A percentile compares a stretch with the other conserved stretches of the same genome.
These are phyloP conservation scores for Anolis carolinensis DNA, from an alignment of 2,113 vertebrate genomes.

Conservation along the genomic window DNA sequence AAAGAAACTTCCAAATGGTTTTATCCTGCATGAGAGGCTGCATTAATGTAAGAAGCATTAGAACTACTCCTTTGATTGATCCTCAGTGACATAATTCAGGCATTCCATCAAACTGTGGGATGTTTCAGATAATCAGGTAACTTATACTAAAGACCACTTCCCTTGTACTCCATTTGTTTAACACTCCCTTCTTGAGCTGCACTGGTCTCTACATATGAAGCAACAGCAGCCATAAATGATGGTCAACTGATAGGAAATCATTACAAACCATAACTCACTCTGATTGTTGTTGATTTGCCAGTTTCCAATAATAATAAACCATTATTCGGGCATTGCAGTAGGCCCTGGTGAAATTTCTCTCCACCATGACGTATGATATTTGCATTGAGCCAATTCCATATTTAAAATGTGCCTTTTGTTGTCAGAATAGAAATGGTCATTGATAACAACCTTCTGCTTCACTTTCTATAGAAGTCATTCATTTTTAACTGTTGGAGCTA, in stretches of 20 bases:
- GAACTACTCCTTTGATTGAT: background rate
- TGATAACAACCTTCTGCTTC: background rate
- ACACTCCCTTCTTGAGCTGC: background rate
- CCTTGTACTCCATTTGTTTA: background rate
- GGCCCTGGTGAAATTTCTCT: background rate
- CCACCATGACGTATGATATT: background rate
- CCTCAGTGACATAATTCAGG: background rate
- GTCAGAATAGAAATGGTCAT: background rate
- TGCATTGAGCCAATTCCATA: background rate
- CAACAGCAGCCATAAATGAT: background rate
- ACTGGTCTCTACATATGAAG: background rate
- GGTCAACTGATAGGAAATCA: background rate
- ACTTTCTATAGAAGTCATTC: background rate
- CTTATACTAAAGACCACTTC: background rate
- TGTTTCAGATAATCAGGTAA: background rate
- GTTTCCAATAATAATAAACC: too few relatives aligned
- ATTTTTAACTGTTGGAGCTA: background rate
- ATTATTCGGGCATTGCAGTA: background rate
- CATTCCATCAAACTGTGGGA: background rate
- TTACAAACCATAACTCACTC: background rate
- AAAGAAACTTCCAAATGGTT: background rate
- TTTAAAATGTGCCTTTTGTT: background rate
- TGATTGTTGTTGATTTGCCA: background rate
- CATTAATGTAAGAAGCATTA: background rate
- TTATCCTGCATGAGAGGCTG: background rate